These are phyloP conservation scores for Scaptomyza cyrtandrae DNA, from an alignment of 2,888 invertebrate species.

Conservation along the genomic window DNA sequence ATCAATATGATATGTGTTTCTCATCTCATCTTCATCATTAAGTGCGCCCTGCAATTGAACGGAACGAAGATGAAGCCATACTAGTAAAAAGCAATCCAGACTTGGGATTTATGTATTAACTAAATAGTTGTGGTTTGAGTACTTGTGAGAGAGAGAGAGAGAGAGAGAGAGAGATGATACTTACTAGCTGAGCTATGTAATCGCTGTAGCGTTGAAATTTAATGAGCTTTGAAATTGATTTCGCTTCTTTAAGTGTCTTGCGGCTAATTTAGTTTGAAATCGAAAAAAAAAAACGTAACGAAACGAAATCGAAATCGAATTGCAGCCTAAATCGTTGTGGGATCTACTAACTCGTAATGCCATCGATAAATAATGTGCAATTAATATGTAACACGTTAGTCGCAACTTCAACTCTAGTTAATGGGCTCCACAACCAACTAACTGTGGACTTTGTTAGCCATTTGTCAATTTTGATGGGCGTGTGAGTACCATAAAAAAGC, in stretches of 20 bases:
- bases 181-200: background rate
- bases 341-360: constrained; percentile 40
- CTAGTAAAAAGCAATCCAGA: constrained; percentile 8
- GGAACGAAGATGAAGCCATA: constrained; percentile 24
- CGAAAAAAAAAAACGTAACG: constrained; percentile 18
- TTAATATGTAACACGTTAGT: constrained; percentile 80
- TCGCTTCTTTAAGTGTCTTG: constrained; percentile 16
- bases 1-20: constrained; percentile 17
- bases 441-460: constrained; percentile 49
- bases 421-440: constrained; percentile 21
- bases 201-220: constrained; percentile 35
- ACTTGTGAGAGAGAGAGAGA: background rate
- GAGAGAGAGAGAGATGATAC: background rate
- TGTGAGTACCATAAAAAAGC: constrained; percentile 72
- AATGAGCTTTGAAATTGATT: constrained; percentile 78
- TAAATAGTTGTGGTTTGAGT: background rate
- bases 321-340: constrained; percentile 43
- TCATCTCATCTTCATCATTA: constrained; percentile 4
- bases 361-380: constrained; percentile 74
- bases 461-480: constrained; percentile 80
- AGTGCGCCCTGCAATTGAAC: constrained; percentile 25
- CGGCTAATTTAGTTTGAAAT: constrained; percentile 66
- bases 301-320: constrained; percentile 32
- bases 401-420: constrained; percentile 47
- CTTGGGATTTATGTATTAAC: constrained; percentile 28